phyloP scores from a whole-genome alignment of 2,113 vertebrate genomes.

The Myiozetetes cayanensis region DNA sequence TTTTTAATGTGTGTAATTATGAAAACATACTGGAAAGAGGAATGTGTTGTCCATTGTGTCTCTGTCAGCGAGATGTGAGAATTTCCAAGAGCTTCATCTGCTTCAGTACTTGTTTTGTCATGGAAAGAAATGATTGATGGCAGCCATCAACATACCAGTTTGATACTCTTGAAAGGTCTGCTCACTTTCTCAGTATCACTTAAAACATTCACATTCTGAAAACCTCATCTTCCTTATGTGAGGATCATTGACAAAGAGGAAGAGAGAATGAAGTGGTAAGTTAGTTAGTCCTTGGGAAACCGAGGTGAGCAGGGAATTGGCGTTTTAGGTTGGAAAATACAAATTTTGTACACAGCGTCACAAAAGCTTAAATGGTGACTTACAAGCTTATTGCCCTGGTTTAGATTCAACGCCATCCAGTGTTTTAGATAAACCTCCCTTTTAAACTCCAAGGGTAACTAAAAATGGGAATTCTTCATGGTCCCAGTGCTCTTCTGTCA shows the following conservation, averaged over 20 bases:
- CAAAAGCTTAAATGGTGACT: background rate
- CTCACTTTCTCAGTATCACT: background rate
- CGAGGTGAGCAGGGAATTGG: background rate
- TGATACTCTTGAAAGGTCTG: background rate
- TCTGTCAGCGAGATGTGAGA: background rate
- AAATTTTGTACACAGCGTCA: background rate
- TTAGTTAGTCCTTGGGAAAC: background rate
- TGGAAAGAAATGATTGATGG: constrained; percentile 10
- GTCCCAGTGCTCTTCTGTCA: rapidly evolving
- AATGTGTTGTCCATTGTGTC: background rate
- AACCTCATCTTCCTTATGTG: background rate
- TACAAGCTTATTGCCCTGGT: background rate
- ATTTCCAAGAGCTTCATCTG: constrained; percentile 9
- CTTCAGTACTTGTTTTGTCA: constrained; percentile 12
- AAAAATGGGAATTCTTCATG: background rate
- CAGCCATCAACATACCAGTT: background rate
- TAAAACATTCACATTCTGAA: background rate
- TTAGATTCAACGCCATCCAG: background rate
- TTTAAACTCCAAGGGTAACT: background rate
- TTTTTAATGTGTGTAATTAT: background rate
- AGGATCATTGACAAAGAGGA: background rate
- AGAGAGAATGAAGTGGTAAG: background rate
- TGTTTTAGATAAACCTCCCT: background rate
- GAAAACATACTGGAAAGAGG: background rate
- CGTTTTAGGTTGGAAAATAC: background rate